These are phyloP conservation scores for Cisticola juncidis DNA, from an alignment of 2,113 vertebrate genomes.

Conservation along the genomic window DNA sequence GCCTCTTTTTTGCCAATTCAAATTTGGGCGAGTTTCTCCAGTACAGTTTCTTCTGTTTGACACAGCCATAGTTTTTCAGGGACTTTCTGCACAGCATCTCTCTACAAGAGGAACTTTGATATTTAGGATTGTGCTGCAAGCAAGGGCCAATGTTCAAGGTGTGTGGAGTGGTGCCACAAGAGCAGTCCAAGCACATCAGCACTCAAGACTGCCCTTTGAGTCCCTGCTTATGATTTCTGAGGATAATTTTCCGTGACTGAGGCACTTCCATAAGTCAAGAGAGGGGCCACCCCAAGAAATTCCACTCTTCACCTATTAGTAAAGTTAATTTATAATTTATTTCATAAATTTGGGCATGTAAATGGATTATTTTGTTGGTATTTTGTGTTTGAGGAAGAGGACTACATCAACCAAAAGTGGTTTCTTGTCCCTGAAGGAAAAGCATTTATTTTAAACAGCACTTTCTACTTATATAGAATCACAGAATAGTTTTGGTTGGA, in stretches of 20 bases:
- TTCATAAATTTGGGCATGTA: not conserved
- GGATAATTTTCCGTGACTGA: not conserved
- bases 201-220: not conserved
- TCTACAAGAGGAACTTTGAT: not conserved
- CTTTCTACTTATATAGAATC: not conserved
- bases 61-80: not conserved
- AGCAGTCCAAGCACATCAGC: not conserved
- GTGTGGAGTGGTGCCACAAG: not conserved
- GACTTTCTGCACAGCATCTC: not conserved
- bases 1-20: not conserved
- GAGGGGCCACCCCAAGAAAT: not conserved
- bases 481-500: not conserved
- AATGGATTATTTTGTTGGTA: not conserved
- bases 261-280: not conserved
- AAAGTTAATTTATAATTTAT: not conserved
- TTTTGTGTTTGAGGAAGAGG: not conserved
- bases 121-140: not conserved
- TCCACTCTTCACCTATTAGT: not conserved
- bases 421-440: not conserved
- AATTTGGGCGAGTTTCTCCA: not conserved
- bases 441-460: slow-evolving; percentile 1
- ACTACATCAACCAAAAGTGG: not conserved
- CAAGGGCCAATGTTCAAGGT: not conserved
- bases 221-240: not conserved
- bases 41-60: not conserved